These are phyloP conservation scores for Streptopelia turtur DNA, from an alignment of 2,797 vertebrate genomes.

Conservation along the genomic window DNA sequence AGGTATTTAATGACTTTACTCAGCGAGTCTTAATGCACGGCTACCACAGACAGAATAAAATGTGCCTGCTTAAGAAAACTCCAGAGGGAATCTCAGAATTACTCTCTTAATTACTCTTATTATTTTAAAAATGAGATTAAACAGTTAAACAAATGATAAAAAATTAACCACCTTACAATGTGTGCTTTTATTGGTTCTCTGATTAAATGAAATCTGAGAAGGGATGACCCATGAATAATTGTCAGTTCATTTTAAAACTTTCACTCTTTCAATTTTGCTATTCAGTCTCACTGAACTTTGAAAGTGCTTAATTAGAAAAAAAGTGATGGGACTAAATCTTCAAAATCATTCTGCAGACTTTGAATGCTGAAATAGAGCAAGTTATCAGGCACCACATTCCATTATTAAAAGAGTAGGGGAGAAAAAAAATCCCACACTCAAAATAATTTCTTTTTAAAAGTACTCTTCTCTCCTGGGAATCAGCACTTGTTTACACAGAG, in stretches of 20 bases:
- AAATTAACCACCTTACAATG: conserved; percentile 43
- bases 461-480: neutral
- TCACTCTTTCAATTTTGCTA: conserved; percentile 5
- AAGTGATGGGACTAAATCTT: conserved; percentile 25
- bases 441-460: neutral
- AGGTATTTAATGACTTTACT: conserved; percentile 6
- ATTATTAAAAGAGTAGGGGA: neutral
- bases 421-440: neutral
- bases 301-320: conserved; percentile 54
- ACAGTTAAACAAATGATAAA: conserved; percentile 54
- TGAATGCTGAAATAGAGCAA: neutral
- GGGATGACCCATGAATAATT: conserved; percentile 50
- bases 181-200: conserved; percentile 38
- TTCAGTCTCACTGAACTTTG: conserved; percentile 37
- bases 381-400: neutral
- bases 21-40: neutral
- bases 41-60: conserved; percentile 18
- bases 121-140: conserved; percentile 42
- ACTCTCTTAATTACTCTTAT: conserved; percentile 36
- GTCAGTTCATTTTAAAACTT: conserved; percentile 42
- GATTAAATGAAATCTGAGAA: conserved; percentile 51
- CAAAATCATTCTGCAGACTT: conserved; percentile 9
- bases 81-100: conserved; percentile 33
- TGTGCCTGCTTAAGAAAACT: conserved; percentile 40
- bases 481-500: neutral